A percentile compares a stretch with the other conserved stretches of the same genome.
These are phyloP conservation scores for Poeciliopsis presidionis DNA, from an alignment of 2,797 vertebrate genomes.

Conservation along the genomic window DNA sequence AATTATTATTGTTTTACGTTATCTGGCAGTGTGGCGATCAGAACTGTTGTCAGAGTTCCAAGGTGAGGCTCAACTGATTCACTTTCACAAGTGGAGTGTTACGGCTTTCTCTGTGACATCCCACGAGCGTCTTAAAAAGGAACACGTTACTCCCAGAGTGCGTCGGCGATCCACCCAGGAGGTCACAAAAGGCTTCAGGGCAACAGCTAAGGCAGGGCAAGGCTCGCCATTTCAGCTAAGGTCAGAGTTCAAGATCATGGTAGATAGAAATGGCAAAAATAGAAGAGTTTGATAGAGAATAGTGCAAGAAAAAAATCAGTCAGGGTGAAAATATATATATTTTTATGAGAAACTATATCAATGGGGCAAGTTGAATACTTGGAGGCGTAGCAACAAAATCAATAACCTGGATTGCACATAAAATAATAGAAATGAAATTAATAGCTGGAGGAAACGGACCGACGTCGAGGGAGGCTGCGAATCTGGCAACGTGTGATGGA, in stretches of 20 bases:
- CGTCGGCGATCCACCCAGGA: not conserved
- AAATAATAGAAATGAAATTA: not conserved
- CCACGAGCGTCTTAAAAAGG: not conserved
- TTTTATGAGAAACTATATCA: not conserved
- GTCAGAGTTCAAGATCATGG: not conserved
- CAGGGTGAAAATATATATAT: not conserved
- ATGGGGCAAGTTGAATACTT: not conserved
- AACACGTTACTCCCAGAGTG: not conserved
- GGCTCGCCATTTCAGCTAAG: not conserved
- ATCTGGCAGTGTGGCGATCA: not conserved
- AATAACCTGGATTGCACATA: not conserved
- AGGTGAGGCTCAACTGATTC: not conserved
- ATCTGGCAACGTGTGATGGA: constrained; percentile 38
- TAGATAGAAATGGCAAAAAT: not conserved
- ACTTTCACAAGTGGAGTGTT: not conserved
- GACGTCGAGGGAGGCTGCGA: constrained; percentile 17
- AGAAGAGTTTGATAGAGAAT: not conserved
- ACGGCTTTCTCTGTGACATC: no score
- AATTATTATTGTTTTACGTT: not conserved
- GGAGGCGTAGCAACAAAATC: not conserved
- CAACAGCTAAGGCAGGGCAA: not conserved
- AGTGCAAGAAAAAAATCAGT: not conserved
- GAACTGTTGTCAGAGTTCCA: not conserved
- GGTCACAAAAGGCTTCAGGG: not conserved
- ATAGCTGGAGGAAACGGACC: not conserved